Percentiles rank a stretch among this genome's conserved stretches.
Conservation (phyloP, 2,797 vertebrate species). For the Florisuga fusca region DNA sequence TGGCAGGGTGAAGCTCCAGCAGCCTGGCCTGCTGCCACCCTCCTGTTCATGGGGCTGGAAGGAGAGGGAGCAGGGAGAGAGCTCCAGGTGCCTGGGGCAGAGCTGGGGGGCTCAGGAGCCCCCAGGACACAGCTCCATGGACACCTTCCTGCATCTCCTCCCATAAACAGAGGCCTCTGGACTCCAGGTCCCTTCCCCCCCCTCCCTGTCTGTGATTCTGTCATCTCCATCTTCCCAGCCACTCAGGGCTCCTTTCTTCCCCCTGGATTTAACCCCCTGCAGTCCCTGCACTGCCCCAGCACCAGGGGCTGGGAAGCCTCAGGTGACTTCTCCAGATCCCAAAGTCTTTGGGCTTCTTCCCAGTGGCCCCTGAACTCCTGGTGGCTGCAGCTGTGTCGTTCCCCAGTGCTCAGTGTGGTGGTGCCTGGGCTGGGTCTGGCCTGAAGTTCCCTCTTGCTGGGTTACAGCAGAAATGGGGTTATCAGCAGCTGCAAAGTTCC, state of each 20-base stretch:
- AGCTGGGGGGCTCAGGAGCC: not conserved
- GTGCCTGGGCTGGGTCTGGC: not conserved
- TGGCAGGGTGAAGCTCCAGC: not conserved
- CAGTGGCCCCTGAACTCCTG: not conserved
- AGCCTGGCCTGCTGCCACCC: not conserved
- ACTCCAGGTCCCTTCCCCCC: too few species aligned
- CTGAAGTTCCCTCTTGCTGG: not conserved
- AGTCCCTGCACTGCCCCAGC: too few species aligned
- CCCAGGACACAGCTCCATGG: not conserved
- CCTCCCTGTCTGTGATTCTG: too few species aligned
- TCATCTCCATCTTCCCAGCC: too few species aligned
- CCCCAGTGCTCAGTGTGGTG: not conserved
- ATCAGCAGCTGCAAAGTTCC: not conserved
- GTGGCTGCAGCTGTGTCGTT: not conserved
- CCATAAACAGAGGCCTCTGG: too few species aligned
- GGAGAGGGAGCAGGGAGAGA: not conserved
- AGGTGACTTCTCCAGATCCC: too few species aligned
- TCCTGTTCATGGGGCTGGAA: not conserved
- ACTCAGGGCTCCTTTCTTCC: too few species aligned
- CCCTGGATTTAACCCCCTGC: too few species aligned
- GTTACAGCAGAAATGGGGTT: accelerated
- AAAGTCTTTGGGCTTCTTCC: not conserved
- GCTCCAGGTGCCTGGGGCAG: not conserved
- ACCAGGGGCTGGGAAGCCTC: too few species aligned
- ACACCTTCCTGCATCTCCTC: not conserved